Base-by-base conservation (phyloP, 2,888 invertebrate species). In the Drosophila mayaguana region DNA sequence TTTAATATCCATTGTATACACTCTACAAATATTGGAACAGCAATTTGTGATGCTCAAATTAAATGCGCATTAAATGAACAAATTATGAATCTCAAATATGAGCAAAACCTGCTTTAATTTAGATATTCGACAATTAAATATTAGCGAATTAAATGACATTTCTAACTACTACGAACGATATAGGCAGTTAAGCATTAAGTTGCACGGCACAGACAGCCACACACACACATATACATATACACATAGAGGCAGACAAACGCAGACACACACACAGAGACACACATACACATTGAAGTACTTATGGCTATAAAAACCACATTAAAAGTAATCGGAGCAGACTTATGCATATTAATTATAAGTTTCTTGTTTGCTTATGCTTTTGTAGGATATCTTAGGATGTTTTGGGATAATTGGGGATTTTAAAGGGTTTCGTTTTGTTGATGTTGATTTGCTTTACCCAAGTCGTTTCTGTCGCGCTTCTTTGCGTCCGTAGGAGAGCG, bases 401-500 rank as follows among this genome's bases (percentile, higher is more conserved):
- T 25, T 54, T 18, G 8, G 54, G 18, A 18, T 20, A 12, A n/a
- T 40, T 28, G 7, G n/a, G 22, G 8, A 1, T 14, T 61, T 70
- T 54, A 32, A 11, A 11, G 63, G 48, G 38, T 38, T 16, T 38
- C 16, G 18, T 65, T 66, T 66, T 51, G 57, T 48, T 63, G 38
- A 8, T 63, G 11, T 72, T 60, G 34, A 12, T 65, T 75, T 72
- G 73, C 85, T 92, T 94, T 95, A 96, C 96, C 96, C 96, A 95
- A 96, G 96, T 94, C 96, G 95, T 94, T 96, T 96, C 94, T 96
- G 96, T 92, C 96, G 95, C 89, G 94, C 94, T 93, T 95, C 95
- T 94, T 95, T 95, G 93, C 96, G 95, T 94, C 96, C 96, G 94
- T 96, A 96, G 93, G 96, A 95, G 94, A 96, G 94, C 90, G 95